phyloP scores from a whole-genome alignment of 2,888 invertebrate genomes.

The Ptychoptera albimana region DNA sequence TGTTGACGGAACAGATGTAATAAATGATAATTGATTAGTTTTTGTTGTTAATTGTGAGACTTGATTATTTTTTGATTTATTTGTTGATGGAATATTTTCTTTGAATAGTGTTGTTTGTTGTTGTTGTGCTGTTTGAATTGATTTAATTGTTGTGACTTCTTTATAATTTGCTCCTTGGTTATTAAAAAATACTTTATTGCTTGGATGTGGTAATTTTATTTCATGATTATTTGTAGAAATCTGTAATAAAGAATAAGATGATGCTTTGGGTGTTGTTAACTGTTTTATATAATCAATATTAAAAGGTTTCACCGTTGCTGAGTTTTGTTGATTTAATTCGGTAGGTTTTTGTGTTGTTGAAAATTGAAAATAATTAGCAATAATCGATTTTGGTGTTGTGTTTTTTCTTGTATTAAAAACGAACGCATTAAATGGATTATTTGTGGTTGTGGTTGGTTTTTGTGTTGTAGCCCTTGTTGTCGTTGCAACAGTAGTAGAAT shows the following conservation, averaged over 20 bases:
- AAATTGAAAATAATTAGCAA: too few relatives aligned
- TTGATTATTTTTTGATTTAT: not conserved
- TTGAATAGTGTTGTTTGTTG: not conserved
- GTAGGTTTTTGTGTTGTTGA: too few relatives aligned
- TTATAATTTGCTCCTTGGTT: too few relatives aligned
- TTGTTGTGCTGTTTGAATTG: not conserved
- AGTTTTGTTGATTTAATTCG: too few relatives aligned
- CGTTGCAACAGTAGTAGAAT: not conserved
- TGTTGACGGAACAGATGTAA: not conserved
- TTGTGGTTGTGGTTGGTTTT: slow-evolving; percentile 1
- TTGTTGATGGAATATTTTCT: not conserved
- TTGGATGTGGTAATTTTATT: too few relatives aligned
- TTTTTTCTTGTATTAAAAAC: not conserved
- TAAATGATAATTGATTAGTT: too few relatives aligned
- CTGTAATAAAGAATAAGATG: not conserved
- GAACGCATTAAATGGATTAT: not conserved
- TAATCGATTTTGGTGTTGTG: not conserved
- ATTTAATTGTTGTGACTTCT: not conserved
- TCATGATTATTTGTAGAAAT: too few relatives aligned
- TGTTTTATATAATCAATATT: too few relatives aligned
- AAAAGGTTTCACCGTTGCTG: too few relatives aligned
- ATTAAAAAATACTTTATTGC: too few relatives aligned
- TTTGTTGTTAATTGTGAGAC: not conserved
- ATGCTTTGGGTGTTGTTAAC: not conserved
- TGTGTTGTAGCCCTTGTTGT: not conserved